Evolutionary conservation across 2,113 vertebrate genomes (phyloP), one percentile per base, ranked within the genome.

Genomic region (Pelecanoides urinatrix): DNA sequence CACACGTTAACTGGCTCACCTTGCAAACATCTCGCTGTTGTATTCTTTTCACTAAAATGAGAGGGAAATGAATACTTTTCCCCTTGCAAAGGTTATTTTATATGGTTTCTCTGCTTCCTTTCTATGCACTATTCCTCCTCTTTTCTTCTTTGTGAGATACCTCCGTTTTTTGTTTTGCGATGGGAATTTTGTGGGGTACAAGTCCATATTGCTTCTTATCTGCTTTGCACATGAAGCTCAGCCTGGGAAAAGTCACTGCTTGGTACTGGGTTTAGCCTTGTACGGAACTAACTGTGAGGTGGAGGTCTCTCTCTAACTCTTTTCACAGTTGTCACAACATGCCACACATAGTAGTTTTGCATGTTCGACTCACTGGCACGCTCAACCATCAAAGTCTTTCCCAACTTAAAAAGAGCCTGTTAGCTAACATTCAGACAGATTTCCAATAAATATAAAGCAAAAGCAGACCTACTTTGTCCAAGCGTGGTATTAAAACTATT

Each of bases 81-180:
- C 38, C 30, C 38, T 71, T 30, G 32, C 29, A 85, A 67, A 71
- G 2, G 13, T 45, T 44, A 8, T 32, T 56, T 67, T 34, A 6
- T 5, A 12, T 2, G 0, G 66, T 67, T 73, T 62, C 19, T 49
- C 61, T 8, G 11, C 23, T 72, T 74, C 32, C 27, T 81, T 53
- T 32, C 38, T 30, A 18, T 45, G 32, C 18, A n/a, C 9, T 10
- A 10, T 7, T 58, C 20, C 17, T 50, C 34, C 22, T n/a, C 53
- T 50, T 70, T 67, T 29, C 29, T 58, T 44, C 44, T 34, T 21
- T 86, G 8, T 38, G 40, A 65, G 29, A 13, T 13, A 86, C 10
- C 26, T 47, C 50, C 14, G 0, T 0, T 22, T 56, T 84, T 20
- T 10, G 2, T 27, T 80, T 27, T 27, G n/a, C 0, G 0, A 29